Evolutionary conservation across 2,113 vertebrate species (phyloP).

Genomic region (Lanius ludovicianus): DNA sequence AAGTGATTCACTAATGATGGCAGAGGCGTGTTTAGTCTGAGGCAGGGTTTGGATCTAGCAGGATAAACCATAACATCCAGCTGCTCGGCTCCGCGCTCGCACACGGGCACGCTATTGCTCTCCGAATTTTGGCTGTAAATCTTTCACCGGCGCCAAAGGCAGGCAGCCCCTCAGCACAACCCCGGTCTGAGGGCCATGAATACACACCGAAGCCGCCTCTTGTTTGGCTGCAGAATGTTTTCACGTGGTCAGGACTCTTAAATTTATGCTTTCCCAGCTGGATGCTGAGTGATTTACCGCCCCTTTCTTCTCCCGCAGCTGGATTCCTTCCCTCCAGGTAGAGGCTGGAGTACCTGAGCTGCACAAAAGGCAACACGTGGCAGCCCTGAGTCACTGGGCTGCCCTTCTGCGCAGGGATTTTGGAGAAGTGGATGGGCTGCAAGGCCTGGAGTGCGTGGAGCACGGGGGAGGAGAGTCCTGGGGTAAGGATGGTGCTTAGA

Average conservation of each 20-base stretch:
- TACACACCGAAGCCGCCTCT: background rate
- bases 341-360: background rate
- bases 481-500: background rate
- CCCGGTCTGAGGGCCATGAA: background rate
- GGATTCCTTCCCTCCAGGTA: constrained; percentile 14
- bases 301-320: background rate
- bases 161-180: background rate
- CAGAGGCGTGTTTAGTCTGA: constrained; percentile 34
- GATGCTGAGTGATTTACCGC: background rate
- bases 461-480: background rate
- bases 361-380: constrained; percentile 26
- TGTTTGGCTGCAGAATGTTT: background rate
- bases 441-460: background rate
- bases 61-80: background rate
- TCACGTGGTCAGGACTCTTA: background rate
- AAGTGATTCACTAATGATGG: constrained; percentile 31
- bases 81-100: fast-evolving
- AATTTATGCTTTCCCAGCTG: background rate
- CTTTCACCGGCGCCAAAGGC: background rate
- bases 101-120: background rate
- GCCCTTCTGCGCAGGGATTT: background rate
- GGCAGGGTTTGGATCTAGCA: background rate
- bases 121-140: background rate
- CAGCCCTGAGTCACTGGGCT: background rate
- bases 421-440: background rate